A percentile compares a stretch with the other conserved stretches of the same genome.
phyloP scores from a whole-genome alignment of 2,888 invertebrate genomes.

The Allacma fusca region DNA sequence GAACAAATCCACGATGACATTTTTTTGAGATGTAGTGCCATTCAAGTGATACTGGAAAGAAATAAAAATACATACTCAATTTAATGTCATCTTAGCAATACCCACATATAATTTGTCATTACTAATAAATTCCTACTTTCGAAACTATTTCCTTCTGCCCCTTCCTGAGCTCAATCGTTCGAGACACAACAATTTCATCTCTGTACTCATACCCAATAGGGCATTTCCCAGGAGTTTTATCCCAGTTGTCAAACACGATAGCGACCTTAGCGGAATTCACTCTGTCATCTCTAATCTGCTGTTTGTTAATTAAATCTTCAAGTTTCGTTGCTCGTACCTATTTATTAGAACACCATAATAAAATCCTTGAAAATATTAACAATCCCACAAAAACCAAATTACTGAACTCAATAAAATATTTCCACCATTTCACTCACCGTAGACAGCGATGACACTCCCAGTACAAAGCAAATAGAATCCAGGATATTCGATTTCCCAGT shows the following conservation, averaged over 20 bases:
- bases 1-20: slow-evolving; percentile 91
- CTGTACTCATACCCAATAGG: slow-evolving; percentile 92
- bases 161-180: slow-evolving; percentile 66
- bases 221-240: slow-evolving; percentile 72
- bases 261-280: slow-evolving; percentile 95
- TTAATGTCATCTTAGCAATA: background rate
- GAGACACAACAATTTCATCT: slow-evolving; percentile 88
- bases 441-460: slow-evolving; percentile 91
- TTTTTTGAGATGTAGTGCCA: slow-evolving; percentile 70
- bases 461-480: slow-evolving; percentile 96
- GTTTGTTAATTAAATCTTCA: slow-evolving; percentile 96
- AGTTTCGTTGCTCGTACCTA: slow-evolving; percentile 89
- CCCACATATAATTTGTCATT: no score
- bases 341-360: slow-evolving; percentile 48
- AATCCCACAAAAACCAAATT: background rate
- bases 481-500: slow-evolving; percentile 98
- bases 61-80: background rate
- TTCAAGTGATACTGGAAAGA: slow-evolving; percentile 56
- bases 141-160: slow-evolving; percentile 31
- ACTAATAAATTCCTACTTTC: slow-evolving; percentile 23
- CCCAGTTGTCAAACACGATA: slow-evolving; percentile 91
- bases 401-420: background rate
- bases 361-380: slow-evolving; percentile 2
- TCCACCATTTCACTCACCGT: slow-evolving; percentile 72
- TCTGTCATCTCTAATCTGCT: slow-evolving; percentile 79